Evolutionary conservation across 2,888 invertebrate genomes (phyloP).

Genomic region (Drosophila ochracea): DNA sequence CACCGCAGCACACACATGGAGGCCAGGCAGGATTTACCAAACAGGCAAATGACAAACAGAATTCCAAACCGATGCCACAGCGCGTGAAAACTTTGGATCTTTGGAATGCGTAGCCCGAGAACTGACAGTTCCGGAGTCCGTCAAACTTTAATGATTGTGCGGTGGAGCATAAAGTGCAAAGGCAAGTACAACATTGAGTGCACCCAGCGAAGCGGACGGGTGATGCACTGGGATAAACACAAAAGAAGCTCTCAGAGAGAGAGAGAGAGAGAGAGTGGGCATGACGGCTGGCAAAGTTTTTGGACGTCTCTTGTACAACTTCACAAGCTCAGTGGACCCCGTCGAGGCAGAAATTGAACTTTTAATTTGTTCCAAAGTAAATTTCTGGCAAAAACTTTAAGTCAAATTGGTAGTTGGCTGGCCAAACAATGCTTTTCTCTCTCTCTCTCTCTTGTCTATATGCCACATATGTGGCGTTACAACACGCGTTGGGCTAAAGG

Average conservation of each 20-base stretch:
- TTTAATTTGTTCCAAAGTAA: conserved; percentile 77
- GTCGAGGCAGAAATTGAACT: conserved; percentile 67
- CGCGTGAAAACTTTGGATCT: conserved; percentile 53
- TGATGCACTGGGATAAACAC: conserved; percentile 34
- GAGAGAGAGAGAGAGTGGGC: conserved; percentile 1
- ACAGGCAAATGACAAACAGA: conserved; percentile 63
- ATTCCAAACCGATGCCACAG: conserved; percentile 41
- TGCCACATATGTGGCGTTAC: conserved; percentile 59
- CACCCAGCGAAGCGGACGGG: conserved; percentile 4
- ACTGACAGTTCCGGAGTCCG: conserved; percentile 46
- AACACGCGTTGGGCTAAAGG: neutral
- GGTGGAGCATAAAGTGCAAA: conserved; percentile 74
- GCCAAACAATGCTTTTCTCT: conserved; percentile 12
- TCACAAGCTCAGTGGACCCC: conserved; percentile 70
- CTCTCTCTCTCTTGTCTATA: conserved; percentile 1
- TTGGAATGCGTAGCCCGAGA: conserved; percentile 11
- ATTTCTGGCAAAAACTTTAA: conserved; percentile 69
- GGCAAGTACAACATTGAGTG: conserved; percentile 72
- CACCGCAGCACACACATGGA: conserved; percentile 43
- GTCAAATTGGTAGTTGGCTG: conserved; percentile 57
- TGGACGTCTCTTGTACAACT: conserved; percentile 70
- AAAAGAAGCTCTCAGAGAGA: conserved; percentile 28
- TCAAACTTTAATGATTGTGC: conserved; percentile 78
- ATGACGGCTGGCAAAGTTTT: conserved; percentile 53
- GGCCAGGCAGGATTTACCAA: conserved; percentile 15